Evolutionary conservation across 2,797 vertebrate genomes (phyloP), one percentile per base, ranked within the genome.

Genomic region (Lophius americanus): DNA sequence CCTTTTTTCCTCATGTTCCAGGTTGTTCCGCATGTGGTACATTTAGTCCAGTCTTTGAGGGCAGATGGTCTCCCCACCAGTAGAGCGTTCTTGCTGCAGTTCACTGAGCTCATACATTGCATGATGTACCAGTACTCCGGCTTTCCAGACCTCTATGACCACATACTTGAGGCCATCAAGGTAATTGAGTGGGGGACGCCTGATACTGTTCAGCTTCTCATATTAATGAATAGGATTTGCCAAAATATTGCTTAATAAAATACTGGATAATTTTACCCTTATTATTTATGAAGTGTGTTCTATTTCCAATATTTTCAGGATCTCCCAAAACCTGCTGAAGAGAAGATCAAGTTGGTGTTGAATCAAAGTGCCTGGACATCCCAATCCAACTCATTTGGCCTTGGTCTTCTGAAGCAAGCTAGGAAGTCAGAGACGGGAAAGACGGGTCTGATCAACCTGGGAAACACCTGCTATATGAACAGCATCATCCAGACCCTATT

Each of bases 41-140:
- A 90, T 72, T 92, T 99, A 71, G 95, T 98, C 78, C 92, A 94
- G 51, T 95, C 95, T 70, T 91, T 98, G 86, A 95, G 92, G 89
- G 94, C 82, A 38, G 96, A 98, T 75, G 95, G 95, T 39, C 93
- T 97, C 53, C 87, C 95, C 75, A 96, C 93, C 79, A 98, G 96
- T 76, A 94, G 95, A 87, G 86, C 93, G 23, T 98, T 98, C 87
- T 78, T 99, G 79, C 86, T 96, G 81, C 97, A 99, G 76, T 92
- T 99, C 76, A 92, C 95, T 6, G 96, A 98, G 83, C 76, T 99
- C 73, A 91, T 97, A 68, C 97, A 99, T 85, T 99, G 98, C 88
- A 99, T 99, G 98, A 99, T 99, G 94, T 98, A 98, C 87, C 98
- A 99, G 89, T 99, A 96, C 82, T 99, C 98, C 42, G 98, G 98